Evolutionary conservation across 2,797 vertebrate species (phyloP).

Genomic region (Cossypha niveicapilla): DNA sequence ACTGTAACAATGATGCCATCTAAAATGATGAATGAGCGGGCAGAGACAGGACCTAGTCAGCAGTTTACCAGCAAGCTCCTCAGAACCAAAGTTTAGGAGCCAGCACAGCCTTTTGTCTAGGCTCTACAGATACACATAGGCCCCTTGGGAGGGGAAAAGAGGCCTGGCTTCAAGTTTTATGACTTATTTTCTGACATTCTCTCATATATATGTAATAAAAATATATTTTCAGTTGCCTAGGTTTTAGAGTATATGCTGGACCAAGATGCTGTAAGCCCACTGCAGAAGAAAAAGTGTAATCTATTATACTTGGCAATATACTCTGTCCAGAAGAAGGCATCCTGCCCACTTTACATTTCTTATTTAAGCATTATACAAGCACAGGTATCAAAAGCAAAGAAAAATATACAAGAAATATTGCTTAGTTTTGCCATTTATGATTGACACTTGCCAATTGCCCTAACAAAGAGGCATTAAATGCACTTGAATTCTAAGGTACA

Average conservation of each 20-base stretch:
- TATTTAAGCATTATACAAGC: background rate
- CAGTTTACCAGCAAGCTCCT: background rate
- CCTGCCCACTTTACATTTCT: background rate
- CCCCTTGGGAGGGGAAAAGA: background rate
- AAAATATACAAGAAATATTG: background rate
- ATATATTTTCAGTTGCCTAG: background rate
- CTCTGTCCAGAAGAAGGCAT: background rate
- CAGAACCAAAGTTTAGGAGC: background rate
- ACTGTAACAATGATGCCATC: background rate
- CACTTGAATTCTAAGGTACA: background rate
- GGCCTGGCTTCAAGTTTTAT: background rate
- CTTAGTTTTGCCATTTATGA: background rate
- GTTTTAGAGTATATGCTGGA: background rate
- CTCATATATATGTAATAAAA: background rate
- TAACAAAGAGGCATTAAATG: background rate
- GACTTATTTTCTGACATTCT: background rate
- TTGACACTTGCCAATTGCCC: background rate
- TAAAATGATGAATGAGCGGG: background rate
- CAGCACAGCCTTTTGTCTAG: background rate
- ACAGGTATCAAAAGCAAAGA: background rate
- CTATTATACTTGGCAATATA: background rate
- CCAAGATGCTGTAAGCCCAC: background rate
- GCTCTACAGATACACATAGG: background rate
- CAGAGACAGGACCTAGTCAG: background rate
- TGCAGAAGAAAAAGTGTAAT: background rate